Percentiles rank a stretch among this genome's conserved stretches.
These are phyloP conservation scores for Cosmia trapezina DNA, from an alignment of 2,888 invertebrate species.

Conservation along the genomic window DNA sequence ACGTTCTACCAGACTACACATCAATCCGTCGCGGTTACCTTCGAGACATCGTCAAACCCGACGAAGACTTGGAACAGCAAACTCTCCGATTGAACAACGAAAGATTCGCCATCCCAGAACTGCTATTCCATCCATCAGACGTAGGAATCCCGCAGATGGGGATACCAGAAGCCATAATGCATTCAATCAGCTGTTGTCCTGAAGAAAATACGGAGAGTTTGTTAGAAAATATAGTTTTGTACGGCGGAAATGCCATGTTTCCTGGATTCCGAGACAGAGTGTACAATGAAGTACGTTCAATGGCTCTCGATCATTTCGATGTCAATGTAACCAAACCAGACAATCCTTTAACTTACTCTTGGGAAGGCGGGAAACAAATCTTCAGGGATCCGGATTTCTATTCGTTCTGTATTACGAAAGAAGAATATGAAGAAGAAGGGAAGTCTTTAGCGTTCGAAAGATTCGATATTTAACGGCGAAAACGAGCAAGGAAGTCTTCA, in stretches of 20 bases:
- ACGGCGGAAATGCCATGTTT: slow-evolving; percentile 95
- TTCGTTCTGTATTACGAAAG: slow-evolving; percentile 93
- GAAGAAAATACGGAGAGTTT: slow-evolving; percentile 94
- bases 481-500: slow-evolving; percentile 82
- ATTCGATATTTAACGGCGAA: slow-evolving; percentile 88
- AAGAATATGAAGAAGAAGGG: slow-evolving; percentile 97
- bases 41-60: slow-evolving; percentile 80
- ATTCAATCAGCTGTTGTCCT: slow-evolving; percentile 94
- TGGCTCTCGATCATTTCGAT: slow-evolving; percentile 94
- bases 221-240: slow-evolving; percentile 95
- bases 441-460: slow-evolving; percentile 89
- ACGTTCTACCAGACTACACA: slow-evolving; percentile 99
- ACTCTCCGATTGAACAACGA: slow-evolving; percentile 97
- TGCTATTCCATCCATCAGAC: slow-evolving; percentile 98
- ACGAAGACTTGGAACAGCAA: slow-evolving; percentile 92
- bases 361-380: slow-evolving; percentile 96
- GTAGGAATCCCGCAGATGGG: slow-evolving; percentile 98
- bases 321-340: slow-evolving; percentile 92
- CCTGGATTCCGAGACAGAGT: slow-evolving; percentile 94
- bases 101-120: slow-evolving; percentile 98
- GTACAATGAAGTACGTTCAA: slow-evolving; percentile 93
- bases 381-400: slow-evolving; percentile 94
- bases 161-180: slow-evolving; percentile 96
- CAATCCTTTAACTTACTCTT: slow-evolving; percentile 95
- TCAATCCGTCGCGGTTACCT: slow-evolving; percentile 95